A percentile compares a stretch with the other conserved stretches of the same genome.
These are phyloP conservation scores for Thera obeliscata DNA, from an alignment of 2,888 invertebrate species.

Conservation along the genomic window DNA sequence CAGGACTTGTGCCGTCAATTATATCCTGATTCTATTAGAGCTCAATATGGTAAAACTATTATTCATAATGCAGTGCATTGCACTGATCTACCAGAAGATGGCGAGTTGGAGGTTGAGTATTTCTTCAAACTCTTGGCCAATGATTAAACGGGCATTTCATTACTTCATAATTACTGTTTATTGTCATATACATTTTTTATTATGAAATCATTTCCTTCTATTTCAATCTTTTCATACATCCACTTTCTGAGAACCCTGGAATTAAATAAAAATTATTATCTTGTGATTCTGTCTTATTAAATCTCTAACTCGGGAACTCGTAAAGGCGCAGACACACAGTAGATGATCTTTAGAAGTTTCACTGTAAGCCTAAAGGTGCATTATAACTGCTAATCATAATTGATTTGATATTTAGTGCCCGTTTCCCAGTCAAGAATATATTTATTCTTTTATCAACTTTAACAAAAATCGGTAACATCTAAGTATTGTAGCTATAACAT, in stretches of 20 bases:
- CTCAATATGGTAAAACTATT: conserved; percentile 91
- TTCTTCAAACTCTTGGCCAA: conserved; percentile 87
- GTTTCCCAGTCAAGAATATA: too few relatives aligned
- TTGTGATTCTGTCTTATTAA: neutral
- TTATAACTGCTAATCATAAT: neutral
- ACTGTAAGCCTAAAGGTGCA: conserved; percentile 6
- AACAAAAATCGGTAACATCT: too few relatives aligned
- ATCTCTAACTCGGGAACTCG: conserved; percentile 55
- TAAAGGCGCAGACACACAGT: conserved; percentile 54
- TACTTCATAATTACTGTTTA: conserved; percentile 59
- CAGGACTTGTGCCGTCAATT: conserved; percentile 85
- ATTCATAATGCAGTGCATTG: conserved; percentile 95
- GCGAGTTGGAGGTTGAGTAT: conserved; percentile 90
- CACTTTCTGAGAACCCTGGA: conserved; percentile 89
- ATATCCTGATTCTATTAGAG: conserved; percentile 92
- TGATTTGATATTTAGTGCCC: too few relatives aligned
- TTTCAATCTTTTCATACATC: conserved; percentile 90
- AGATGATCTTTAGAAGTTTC: conserved; percentile 14
- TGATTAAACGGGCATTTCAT: conserved; percentile 40
- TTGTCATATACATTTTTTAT: conserved; percentile 84
- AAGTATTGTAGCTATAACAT: too few relatives aligned
- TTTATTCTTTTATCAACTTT: too few relatives aligned
- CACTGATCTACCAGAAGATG: conserved; percentile 95
- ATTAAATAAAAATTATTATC: conserved; percentile 44
- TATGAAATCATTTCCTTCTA: conserved; percentile 90